phyloP scores from a whole-genome alignment of 2,888 invertebrate species.

The Sphaerophoria rueppellii region DNA sequence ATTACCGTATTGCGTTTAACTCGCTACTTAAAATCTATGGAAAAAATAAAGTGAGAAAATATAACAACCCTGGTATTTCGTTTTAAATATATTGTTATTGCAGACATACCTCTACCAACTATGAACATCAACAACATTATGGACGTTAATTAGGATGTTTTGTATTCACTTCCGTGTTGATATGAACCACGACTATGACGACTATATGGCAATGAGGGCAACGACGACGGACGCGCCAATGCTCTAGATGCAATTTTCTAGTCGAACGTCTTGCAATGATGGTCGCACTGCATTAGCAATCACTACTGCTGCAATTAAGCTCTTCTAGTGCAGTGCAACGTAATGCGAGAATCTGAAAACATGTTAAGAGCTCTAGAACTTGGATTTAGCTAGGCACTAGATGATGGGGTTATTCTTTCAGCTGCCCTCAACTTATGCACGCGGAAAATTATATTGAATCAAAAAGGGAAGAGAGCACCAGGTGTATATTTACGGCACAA shows the following conservation, averaged over 20 bases:
- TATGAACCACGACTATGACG: slow-evolving; percentile 23
- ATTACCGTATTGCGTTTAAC: too few relatives aligned
- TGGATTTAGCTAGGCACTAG: slow-evolving; percentile 9
- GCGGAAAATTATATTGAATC: slow-evolving; percentile 31
- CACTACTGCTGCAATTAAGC: slow-evolving; percentile 54
- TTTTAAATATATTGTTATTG: slow-evolving; percentile 10
- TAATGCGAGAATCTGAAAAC: slow-evolving; percentile 56
- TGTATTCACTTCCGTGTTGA: slow-evolving; percentile 71
- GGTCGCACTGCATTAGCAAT: neutral
- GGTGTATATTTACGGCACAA: slow-evolving; percentile 52
- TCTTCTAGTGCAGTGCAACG: slow-evolving; percentile 51
- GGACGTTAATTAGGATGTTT: slow-evolving; percentile 71
- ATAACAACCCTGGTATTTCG: slow-evolving; percentile 29
- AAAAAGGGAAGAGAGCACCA: slow-evolving; percentile 26
- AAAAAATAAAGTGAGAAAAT: neutral
- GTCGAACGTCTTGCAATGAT: slow-evolving; percentile 66
- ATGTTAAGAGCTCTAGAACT: slow-evolving; percentile 55
- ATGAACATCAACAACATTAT: slow-evolving; percentile 65
- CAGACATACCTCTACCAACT: slow-evolving; percentile 27
- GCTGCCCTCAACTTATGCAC: neutral
- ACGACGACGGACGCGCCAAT: slow-evolving; percentile 52
- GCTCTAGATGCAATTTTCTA: slow-evolving; percentile 72
- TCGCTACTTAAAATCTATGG: too few relatives aligned
- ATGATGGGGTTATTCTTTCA: neutral
- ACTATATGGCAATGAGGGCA: neutral